phyloP scores from a whole-genome alignment of 2,113 vertebrate genomes.

The Neogobius melanostomus region DNA sequence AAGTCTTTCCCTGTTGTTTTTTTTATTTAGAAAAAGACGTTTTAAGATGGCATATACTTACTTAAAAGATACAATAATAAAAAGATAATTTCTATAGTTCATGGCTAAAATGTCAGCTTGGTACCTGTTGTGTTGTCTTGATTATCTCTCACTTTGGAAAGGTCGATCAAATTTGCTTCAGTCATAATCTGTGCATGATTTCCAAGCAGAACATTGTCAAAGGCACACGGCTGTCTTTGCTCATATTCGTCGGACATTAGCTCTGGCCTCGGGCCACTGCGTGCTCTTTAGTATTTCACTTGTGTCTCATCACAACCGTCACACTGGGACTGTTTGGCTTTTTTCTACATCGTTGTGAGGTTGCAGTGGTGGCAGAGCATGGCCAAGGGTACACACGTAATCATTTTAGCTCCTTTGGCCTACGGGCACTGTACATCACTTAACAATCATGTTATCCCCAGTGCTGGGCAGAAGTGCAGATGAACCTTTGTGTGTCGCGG shows the following conservation, averaged over 20 bases:
- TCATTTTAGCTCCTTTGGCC: slow-evolving; percentile 61
- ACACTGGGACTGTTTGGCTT: slow-evolving; percentile 37
- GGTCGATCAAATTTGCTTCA: slow-evolving; percentile 5
- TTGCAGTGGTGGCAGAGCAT: slow-evolving; percentile 55
- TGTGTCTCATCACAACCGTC: slow-evolving; percentile 37
- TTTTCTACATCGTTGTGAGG: slow-evolving; percentile 35
- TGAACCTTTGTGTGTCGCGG: slow-evolving; percentile 56
- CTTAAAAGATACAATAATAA: slow-evolving; percentile 16
- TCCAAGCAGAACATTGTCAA: slow-evolving; percentile 44
- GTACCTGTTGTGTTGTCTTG: slow-evolving; percentile 28
- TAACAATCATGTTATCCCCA: slow-evolving; percentile 65
- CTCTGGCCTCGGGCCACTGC: slow-evolving; percentile 53
- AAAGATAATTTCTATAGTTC: slow-evolving; percentile 28
- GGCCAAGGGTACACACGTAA: slow-evolving; percentile 59
- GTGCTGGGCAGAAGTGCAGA: slow-evolving; percentile 51
- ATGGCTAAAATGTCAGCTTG: slow-evolving; percentile 53
- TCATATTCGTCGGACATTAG: slow-evolving; percentile 38
- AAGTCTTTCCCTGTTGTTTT: background rate
- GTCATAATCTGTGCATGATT: slow-evolving; percentile 8
- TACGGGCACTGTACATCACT: slow-evolving; percentile 60
- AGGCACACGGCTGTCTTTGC: slow-evolving; percentile 22
- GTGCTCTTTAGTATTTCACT: slow-evolving; percentile 76
- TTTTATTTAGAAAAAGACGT: slow-evolving; percentile 7
- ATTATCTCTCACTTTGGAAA: slow-evolving; percentile 36
- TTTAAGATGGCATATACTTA: background rate